Evolutionary conservation across 2,113 vertebrate genomes (phyloP).

Genomic region (Calidris pugnax): DNA sequence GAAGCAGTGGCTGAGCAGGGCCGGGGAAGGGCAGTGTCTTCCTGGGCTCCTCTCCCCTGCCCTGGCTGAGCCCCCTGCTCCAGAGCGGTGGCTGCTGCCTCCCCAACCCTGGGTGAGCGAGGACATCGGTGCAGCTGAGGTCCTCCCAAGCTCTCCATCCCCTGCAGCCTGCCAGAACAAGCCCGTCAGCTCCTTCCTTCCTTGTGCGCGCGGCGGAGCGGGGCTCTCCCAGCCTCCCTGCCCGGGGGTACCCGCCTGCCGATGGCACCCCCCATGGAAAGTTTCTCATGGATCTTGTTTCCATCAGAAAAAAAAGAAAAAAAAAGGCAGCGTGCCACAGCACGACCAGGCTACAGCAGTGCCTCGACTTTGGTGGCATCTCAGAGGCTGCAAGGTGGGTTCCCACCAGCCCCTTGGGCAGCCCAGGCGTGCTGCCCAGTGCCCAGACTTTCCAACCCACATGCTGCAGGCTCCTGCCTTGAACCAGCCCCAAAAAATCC

Average conservation of each 20-base stretch:
- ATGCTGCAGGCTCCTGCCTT: neutral
- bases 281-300: neutral
- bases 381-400: accelerated
- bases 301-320: neutral
- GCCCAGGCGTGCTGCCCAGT: neutral
- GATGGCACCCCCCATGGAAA: neutral
- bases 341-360: accelerated
- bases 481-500: neutral
- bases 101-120: accelerated
- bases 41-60: neutral
- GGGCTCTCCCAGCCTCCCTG: neutral
- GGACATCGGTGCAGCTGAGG: neutral
- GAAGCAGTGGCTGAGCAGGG: neutral
- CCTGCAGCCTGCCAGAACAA: neutral
- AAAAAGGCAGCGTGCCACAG: neutral
- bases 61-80: neutral
- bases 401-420: neutral
- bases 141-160: neutral
- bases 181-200: neutral
- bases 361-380: neutral
- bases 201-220: accelerated
- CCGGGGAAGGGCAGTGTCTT: accelerated
- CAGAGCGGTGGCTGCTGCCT: neutral
- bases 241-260: neutral
- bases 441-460: neutral